phyloP scores from a whole-genome alignment of 1,140 invertebrate species.

The Aphelinus certus region DNA sequence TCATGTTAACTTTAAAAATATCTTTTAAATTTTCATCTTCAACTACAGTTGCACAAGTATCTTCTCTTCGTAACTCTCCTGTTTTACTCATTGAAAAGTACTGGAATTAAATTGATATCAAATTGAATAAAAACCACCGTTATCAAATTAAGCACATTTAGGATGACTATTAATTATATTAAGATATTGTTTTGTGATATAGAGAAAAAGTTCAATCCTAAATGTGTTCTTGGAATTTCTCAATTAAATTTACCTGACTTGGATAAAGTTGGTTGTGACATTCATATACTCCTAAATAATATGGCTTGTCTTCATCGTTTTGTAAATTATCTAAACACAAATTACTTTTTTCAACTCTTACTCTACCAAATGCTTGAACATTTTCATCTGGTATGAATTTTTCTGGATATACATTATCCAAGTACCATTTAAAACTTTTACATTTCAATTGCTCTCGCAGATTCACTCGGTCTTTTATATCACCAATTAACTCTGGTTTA shows the following conservation, averaged over 20 bases:
- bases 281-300: constrained; percentile 77
- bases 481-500: constrained; percentile 70
- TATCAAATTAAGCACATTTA: no score
- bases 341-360: constrained; percentile 60
- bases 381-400: constrained; percentile 89
- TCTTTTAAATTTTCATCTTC: constrained; percentile 51
- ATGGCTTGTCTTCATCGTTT: constrained; percentile 74
- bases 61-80: constrained; percentile 81
- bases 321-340: constrained; percentile 86
- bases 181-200: background rate
- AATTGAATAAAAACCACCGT: constrained; percentile 11
- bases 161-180: no score
- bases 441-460: constrained; percentile 79
- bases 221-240: constrained; percentile 27
- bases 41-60: constrained; percentile 73
- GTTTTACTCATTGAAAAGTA: constrained; percentile 77
- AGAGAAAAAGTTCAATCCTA: background rate
- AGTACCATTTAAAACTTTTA: constrained; percentile 84
- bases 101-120: constrained; percentile 58
- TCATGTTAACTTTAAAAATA: constrained; percentile 64
- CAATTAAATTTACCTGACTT: constrained; percentile 53
- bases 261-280: constrained; percentile 77
- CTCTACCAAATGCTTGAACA: constrained; percentile 77
- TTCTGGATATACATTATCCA: constrained; percentile 82
- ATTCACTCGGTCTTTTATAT: constrained; percentile 76